Evolutionary conservation across 2,797 vertebrate genomes (phyloP).

Genomic region (Sardinella longiceps): DNA sequence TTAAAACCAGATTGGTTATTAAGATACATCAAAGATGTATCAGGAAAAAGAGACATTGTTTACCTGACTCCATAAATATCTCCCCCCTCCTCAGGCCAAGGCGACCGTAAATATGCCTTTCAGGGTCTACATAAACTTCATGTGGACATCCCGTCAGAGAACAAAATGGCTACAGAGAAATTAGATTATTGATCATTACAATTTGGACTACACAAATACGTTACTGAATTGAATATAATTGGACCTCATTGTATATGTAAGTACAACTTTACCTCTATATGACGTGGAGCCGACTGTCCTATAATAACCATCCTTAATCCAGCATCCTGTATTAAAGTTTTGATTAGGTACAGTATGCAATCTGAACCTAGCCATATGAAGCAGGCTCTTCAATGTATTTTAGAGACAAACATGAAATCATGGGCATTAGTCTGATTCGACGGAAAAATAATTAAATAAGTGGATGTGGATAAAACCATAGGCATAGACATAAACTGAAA

Average conservation of each 20-base stretch:
- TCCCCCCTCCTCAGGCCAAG: conserved; percentile 92
- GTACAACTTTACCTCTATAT: conserved; percentile 83
- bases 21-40: not conserved
- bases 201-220: not conserved
- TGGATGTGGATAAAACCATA: no score
- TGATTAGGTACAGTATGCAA: not conserved
- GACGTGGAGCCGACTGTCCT: conserved; percentile 85
- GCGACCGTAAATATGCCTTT: conserved; percentile 84
- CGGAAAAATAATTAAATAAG: no score
- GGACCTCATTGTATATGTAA: not conserved
- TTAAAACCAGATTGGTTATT: no score
- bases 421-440: no score
- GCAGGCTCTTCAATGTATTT: no score
- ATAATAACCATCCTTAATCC: conserved; percentile 87
- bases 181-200: not conserved
- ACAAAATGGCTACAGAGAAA: conserved; percentile 82
- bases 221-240: no score
- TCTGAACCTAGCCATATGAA: no score
- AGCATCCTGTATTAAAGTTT: conserved; percentile 76
- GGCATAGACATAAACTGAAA: no score
- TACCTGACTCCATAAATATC: conserved; percentile 79
- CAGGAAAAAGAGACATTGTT: not conserved
- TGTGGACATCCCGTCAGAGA: conserved; percentile 84
- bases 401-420: no score
- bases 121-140: conserved; percentile 93